Percentiles rank a stretch among this genome's conserved stretches.
These are phyloP conservation scores for Spicauda simplicius DNA, from an alignment of 2,888 invertebrate species.

Conservation along the genomic window DNA sequence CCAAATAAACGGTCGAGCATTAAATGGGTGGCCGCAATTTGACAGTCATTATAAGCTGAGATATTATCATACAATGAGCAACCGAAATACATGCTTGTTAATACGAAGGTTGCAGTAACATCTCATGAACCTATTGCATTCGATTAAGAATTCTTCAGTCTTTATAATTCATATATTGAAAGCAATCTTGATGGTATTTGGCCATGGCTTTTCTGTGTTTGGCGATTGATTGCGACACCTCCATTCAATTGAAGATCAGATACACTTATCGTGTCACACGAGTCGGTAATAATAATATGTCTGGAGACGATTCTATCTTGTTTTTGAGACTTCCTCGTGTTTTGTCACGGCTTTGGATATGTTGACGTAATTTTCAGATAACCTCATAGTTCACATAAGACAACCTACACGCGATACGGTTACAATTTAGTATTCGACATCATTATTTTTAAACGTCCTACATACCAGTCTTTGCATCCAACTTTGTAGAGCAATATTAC, in stretches of 20 bases:
- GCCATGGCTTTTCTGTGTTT: constrained; percentile 72
- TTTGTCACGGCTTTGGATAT: background rate
- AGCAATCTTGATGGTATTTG: constrained; percentile 73
- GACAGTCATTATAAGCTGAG: constrained; percentile 51
- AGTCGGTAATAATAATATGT: constrained; percentile 14
- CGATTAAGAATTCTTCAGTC: constrained; percentile 59
- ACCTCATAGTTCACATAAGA: background rate
- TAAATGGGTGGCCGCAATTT: constrained; percentile 66
- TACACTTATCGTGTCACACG: constrained; percentile 47
- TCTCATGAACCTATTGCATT: constrained; percentile 49
- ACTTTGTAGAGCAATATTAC: constrained; percentile 15
- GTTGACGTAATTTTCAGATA: background rate
- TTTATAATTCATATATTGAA: constrained; percentile 62
- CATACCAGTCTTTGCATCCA: constrained; percentile 22
- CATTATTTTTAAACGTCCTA: constrained; percentile 30
- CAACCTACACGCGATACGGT: constrained; percentile 4
- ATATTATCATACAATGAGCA: constrained; percentile 75
- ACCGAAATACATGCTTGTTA: constrained; percentile 52
- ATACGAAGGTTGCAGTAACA: constrained; percentile 54
- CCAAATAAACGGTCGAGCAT: constrained; percentile 62
- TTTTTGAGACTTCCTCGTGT: constrained; percentile 20
- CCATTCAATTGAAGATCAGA: constrained; percentile 59
- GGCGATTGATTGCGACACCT: constrained; percentile 63
- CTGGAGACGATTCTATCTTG: constrained; percentile 2
- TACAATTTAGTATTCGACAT: constrained; percentile 6